A percentile compares a stretch with the other conserved stretches of the same genome.
phyloP scores from a whole-genome alignment of 2,797 vertebrate species.

The Xenentodon cancila region DNA sequence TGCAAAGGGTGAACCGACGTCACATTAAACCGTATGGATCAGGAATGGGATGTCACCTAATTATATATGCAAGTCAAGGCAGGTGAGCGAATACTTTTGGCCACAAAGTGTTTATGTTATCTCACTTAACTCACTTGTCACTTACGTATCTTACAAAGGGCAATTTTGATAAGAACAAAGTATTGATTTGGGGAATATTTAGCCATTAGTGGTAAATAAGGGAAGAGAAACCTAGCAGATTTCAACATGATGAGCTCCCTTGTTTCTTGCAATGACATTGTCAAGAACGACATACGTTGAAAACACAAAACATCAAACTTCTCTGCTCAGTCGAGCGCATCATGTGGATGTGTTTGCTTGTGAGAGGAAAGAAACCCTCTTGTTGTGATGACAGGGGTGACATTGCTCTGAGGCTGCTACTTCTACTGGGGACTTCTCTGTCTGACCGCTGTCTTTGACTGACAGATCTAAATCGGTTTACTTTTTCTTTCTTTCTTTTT shows the following conservation, averaged over 20 bases:
- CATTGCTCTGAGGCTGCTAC: conserved; percentile 56
- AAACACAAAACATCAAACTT: conserved; percentile 26
- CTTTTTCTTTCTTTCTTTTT: neutral
- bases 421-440: conserved; percentile 30
- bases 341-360: conserved; percentile 46
- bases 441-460: conserved; percentile 30
- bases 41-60: too few species aligned
- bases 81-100: too few species aligned
- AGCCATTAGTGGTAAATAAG: too few species aligned
- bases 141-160: too few species aligned
- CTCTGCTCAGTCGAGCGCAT: conserved; percentile 47
- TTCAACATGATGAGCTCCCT: neutral
- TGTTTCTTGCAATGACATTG: conserved; percentile 31
- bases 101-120: too few species aligned
- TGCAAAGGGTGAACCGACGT: too few species aligned
- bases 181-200: too few species aligned
- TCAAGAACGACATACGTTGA: conserved; percentile 33
- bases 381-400: conserved; percentile 57
- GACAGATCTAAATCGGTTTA: conserved; percentile 35
- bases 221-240: too few species aligned
- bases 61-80: too few species aligned
- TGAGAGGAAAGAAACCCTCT: conserved; percentile 42
- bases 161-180: too few species aligned
- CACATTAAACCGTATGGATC: too few species aligned
- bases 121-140: too few species aligned